Conservation (phyloP, 2,888 invertebrate species). For the Hedychridium roseum region DNA sequence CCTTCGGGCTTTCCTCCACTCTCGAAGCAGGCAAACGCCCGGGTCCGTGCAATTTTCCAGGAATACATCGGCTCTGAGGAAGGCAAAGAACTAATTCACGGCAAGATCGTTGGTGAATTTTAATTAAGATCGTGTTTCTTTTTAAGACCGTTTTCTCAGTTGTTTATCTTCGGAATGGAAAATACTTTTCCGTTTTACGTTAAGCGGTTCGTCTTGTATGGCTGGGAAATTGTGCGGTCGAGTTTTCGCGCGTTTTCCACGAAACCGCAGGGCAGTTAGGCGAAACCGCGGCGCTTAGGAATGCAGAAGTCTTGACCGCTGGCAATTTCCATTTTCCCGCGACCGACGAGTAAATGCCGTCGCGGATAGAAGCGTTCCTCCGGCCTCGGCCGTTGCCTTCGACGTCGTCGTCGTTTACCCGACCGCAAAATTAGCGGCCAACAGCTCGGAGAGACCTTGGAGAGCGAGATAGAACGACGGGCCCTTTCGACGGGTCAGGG, state of each 20-base stretch:
- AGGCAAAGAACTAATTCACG: too few species aligned
- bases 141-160: too few species aligned
- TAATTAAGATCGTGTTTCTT: too few species aligned
- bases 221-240: too few species aligned
- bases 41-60: conserved; percentile 36
- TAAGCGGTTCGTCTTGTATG: too few species aligned
- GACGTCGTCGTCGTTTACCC: conserved; percentile 42
- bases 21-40: conserved; percentile 17
- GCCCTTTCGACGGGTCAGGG: conserved; percentile 37
- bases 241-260: too few species aligned
- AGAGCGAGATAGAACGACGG: conserved; percentile 40
- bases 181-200: too few species aligned
- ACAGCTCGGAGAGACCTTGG: conserved; percentile 37
- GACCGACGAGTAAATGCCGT: conserved; percentile 19
- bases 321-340: conserved; percentile 43
- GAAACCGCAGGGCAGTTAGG: too few species aligned
- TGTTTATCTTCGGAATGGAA: too few species aligned
- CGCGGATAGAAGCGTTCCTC: conserved; percentile 1
- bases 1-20: conserved; percentile 8
- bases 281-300: too few species aligned
- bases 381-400: conserved; percentile 11
- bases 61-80: too few species aligned
- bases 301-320: conserved; percentile 14
- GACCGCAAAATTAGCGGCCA: conserved; percentile 51
- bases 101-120: too few species aligned